phyloP scores from a whole-genome alignment of 2,797 vertebrate species.

The Podargus strigoides region DNA sequence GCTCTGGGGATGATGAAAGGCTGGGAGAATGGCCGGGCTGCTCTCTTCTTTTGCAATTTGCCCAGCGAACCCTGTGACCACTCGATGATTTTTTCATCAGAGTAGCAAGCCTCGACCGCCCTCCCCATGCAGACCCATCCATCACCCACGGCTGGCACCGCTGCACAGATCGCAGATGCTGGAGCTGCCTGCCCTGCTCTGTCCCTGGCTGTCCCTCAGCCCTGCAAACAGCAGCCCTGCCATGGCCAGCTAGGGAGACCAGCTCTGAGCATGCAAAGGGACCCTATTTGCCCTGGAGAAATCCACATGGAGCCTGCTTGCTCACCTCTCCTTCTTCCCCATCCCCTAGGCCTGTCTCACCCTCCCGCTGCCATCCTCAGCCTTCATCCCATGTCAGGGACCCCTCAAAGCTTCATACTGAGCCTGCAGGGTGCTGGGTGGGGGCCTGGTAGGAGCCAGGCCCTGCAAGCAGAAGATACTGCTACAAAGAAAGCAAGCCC shows the following conservation, averaged over 20 bases:
- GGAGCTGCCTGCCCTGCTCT: neutral
- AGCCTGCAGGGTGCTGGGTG: neutral
- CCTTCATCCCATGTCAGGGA: neutral
- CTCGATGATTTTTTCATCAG: conserved; percentile 38
- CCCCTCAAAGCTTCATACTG: neutral
- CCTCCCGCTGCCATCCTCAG: neutral
- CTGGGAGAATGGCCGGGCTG: neutral
- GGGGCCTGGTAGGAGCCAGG: neutral
- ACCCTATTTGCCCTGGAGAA: neutral
- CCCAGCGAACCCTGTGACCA: neutral
- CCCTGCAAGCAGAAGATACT: rapidly evolving
- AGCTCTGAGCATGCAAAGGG: neutral
- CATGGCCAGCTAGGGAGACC: rapidly evolving
- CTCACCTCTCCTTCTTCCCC: neutral
- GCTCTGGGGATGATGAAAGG: neutral
- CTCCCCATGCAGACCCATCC: neutral
- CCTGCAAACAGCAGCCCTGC: neutral
- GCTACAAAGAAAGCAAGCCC: neutral
- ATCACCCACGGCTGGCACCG: neutral
- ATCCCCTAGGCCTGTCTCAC: neutral
- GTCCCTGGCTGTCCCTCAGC: neutral
- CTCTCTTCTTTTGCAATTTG: neutral
- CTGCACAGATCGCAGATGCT: rapidly evolving
- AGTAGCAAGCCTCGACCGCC: neutral
- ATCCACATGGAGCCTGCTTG: rapidly evolving